Base-by-base conservation (phyloP, 1,140 invertebrate genomes). In the Gonatopus flavifemur region DNA sequence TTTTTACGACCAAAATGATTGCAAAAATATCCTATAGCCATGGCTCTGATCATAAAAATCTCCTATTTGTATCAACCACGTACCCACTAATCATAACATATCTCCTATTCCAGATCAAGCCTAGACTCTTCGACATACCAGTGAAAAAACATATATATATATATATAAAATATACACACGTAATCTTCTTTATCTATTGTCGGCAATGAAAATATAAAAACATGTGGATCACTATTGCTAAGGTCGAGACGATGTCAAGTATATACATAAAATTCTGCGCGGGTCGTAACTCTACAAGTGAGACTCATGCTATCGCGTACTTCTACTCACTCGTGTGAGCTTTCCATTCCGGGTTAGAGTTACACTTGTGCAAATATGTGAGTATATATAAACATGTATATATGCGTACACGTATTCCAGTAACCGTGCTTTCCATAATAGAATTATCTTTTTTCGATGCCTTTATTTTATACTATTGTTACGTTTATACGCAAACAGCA, bases 81-180 rank as follows among this genome's bases (percentile, higher is more conserved):
- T n/a, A n/a, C n/a, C n/a, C n/a, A n/a, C 57, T 72, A 69, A 70
- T 60, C 61, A 70, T 69, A 62, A 70, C 63, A 59, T 67, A 56
- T 70, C 62, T 72, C 68, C 69, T 62, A 72, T 74, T 72, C 48
- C 70, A 74, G 64, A 70, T 66, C 54, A 69, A 66, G 63, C 62
- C 57, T 66, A 66, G 52, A 66, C 30, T 50, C 57, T 64, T 58
- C 46, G 21, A 62, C 44, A 54, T 57, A 54, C 43, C 49, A 38
- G 36, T 51, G 55, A 55, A 51, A 41, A 49, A 55, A 44, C 54
- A n/a, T n/a, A n/a, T n/a, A n/a, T n/a, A 40, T 32, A 30, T n/a
- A 15, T 31, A 13, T 25, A 9, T 9, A 8, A 3, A 8, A n/a
- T 9, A 15, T 41, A 24, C 55, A 47, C 49, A 32, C 43, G 45